Percentiles rank a stretch among this genome's conserved stretches.
phyloP scores from a whole-genome alignment of 2,888 invertebrate species.

The Andrena hattorfiana region DNA sequence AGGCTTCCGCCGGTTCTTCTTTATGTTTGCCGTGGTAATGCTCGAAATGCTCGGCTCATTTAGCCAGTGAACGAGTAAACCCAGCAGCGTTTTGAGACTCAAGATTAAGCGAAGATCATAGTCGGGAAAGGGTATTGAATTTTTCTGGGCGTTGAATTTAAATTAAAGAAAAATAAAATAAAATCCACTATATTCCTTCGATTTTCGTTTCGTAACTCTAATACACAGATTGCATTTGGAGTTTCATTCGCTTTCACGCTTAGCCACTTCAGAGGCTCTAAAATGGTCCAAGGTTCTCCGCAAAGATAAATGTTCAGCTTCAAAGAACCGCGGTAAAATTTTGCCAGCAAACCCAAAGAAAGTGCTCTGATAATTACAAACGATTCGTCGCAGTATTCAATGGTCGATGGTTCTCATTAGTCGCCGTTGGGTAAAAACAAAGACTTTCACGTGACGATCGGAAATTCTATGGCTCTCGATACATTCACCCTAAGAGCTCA shows the following conservation, averaged over 20 bases:
- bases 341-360: too few species aligned
- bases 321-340: not conserved
- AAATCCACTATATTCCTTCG: too few species aligned
- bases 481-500: not conserved
- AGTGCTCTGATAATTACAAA: not conserved
- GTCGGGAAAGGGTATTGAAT: not conserved
- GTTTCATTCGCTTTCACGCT: too few species aligned
- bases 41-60: not conserved
- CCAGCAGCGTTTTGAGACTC: too few species aligned
- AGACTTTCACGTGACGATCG: constrained; percentile 15
- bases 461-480: not conserved
- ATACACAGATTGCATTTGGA: too few species aligned
- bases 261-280: too few species aligned
- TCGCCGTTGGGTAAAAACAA: not conserved
- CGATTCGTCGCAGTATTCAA: not conserved
- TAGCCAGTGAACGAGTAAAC: too few species aligned
- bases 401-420: not conserved
- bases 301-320: not conserved
- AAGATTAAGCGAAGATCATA: too few species aligned
- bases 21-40: not conserved
- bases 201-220: too few species aligned
- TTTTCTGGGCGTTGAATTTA: not conserved
- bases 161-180: too few species aligned
- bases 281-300: not conserved
- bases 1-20: not conserved